Conservation (phyloP, 2,113 vertebrate genomes). For the Raphicerus campestris region DNA sequence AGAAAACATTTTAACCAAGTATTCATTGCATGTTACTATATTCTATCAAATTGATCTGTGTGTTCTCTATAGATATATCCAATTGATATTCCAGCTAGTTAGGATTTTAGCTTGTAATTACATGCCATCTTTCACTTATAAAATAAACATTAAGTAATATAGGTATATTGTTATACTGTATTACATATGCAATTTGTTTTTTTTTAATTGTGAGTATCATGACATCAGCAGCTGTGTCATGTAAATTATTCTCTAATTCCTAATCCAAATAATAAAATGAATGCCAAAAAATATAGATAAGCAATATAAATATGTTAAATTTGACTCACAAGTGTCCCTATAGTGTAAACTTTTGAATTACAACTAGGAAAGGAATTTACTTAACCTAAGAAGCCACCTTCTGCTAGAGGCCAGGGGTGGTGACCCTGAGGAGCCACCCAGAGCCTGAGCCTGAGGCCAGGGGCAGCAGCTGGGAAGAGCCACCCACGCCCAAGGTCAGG, state of each 20-base stretch:
- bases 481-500: no score
- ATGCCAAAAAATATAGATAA: background rate
- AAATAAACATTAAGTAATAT: background rate
- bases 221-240: background rate
- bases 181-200: background rate
- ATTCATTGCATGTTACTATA: background rate
- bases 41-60: background rate
- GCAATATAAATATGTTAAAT: background rate
- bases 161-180: background rate
- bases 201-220: background rate
- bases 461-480: no score
- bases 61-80: background rate
- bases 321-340: background rate
- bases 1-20: background rate
- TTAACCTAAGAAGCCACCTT: no score
- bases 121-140: background rate
- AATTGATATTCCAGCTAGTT: background rate
- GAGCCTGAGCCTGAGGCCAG: no score
- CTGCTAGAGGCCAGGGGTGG: no score
- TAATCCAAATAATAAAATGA: background rate
- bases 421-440: no score
- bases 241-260: background rate
- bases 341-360: background rate
- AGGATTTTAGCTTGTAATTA: background rate
- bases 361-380: no score